Conservation (phyloP, 2,113 vertebrate species). For the Symphodus melops region DNA sequence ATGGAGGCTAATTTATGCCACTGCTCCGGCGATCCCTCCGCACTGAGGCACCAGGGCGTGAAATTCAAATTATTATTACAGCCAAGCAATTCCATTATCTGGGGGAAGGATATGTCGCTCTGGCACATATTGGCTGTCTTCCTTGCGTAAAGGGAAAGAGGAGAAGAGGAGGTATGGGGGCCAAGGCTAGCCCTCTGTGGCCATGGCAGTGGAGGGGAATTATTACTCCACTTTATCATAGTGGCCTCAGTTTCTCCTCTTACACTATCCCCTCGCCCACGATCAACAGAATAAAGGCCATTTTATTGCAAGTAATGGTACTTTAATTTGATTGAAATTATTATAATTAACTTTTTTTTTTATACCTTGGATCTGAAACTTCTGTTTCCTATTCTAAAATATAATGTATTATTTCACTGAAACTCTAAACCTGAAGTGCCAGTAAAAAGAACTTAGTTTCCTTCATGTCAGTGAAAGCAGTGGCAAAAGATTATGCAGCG, state of each 20-base stretch:
- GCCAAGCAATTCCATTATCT: slow-evolving; percentile 83
- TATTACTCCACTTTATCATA: slow-evolving; percentile 74
- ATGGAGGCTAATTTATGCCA: slow-evolving; percentile 82
- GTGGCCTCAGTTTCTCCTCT: slow-evolving; percentile 35
- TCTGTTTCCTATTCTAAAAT: neutral
- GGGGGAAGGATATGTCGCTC: slow-evolving; percentile 77
- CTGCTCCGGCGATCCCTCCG: slow-evolving; percentile 72
- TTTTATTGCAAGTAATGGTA: slow-evolving; percentile 1
- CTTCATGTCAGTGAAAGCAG: too few relatives aligned
- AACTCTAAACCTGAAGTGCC: too few relatives aligned
- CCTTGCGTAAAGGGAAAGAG: slow-evolving; percentile 62
- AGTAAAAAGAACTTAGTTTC: too few relatives aligned
- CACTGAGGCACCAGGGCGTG: slow-evolving; percentile 75
- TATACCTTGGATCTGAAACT: neutral
- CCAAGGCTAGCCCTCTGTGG: slow-evolving; percentile 64
- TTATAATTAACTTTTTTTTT: neutral
- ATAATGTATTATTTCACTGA: too few relatives aligned
- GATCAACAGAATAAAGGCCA: slow-evolving; percentile 27
- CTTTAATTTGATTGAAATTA: slow-evolving; percentile 1
- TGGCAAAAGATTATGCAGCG: too few relatives aligned
- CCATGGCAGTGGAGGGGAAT: slow-evolving; percentile 42
- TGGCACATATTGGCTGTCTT: slow-evolving; percentile 78
- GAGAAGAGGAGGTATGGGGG: slow-evolving; percentile 39
- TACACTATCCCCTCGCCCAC: neutral
- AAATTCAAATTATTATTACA: slow-evolving; percentile 87